These are phyloP conservation scores for Bombus terrestris DNA, from an alignment of 1,140 invertebrate species.

Conservation along the genomic window DNA sequence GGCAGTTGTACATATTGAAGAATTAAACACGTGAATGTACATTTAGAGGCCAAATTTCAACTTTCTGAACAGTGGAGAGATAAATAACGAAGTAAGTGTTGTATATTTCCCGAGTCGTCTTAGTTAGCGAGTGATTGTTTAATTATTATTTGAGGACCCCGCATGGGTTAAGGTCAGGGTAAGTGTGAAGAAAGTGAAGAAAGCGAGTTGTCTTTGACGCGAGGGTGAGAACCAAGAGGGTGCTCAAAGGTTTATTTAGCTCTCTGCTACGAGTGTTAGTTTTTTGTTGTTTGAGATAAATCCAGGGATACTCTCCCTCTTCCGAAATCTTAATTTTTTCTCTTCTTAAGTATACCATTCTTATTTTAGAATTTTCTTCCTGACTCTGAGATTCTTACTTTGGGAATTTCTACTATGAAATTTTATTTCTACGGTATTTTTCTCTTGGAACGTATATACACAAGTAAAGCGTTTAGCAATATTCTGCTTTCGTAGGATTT, in stretches of 20 bases:
- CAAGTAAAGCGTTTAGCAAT: background rate
- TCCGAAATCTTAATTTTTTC: too few relatives aligned
- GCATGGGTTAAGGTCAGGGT: background rate
- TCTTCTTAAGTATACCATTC: too few relatives aligned
- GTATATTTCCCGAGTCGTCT: background rate
- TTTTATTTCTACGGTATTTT: background rate
- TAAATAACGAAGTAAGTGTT: background rate
- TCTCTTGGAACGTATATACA: background rate
- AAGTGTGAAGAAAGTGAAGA: slow-evolving; percentile 2
- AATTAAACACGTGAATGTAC: background rate
- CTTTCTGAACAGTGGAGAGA: background rate
- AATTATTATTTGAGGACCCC: background rate
- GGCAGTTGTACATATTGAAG: background rate
- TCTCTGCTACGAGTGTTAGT: background rate
- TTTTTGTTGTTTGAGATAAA: background rate
- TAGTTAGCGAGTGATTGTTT: background rate
- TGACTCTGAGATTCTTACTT: too few relatives aligned
- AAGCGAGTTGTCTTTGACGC: too few relatives aligned
- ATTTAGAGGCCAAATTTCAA: background rate
- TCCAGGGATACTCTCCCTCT: background rate
- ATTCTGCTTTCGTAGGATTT: background rate
- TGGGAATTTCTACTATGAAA: background rate
- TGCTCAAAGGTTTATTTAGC: slow-evolving; percentile 10
- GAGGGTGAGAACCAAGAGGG: background rate
- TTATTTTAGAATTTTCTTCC: background rate